Base-by-base conservation (phyloP, 2,113 vertebrate species). In the Nicator chloris region DNA sequence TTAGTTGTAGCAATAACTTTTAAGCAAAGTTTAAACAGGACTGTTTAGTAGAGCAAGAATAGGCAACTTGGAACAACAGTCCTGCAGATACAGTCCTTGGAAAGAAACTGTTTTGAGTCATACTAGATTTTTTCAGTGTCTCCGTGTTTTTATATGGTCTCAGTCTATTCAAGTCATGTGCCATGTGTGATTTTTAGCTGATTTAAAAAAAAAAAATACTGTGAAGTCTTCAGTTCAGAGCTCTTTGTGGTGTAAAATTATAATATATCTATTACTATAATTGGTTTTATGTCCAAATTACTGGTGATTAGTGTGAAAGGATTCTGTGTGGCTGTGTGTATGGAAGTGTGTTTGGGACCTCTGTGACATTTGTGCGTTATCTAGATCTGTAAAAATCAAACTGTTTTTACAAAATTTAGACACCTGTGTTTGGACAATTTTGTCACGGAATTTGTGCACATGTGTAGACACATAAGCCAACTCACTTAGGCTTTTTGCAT, bases 1-100 rank as follows among this genome's bases (percentile, higher is more conserved):
- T 95, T 94, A 92, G 19, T 66, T 88, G 21, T 59, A 75, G 84
- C 85, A 91, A 23, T 82, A 50, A 57, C 76, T 97, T 96, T 96
- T 30, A 50, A 97, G 69, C 70, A 90, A 93, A 93, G 73, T 82
- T 92, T 94, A 39, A 84, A 73, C 39, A 45, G 24, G 47, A 53
- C 76, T 84, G 21, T 90, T 92, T 57, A 51, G 90, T 42, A 61
- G 31, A 90, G 45, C 64, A 82, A 80, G 63, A 80, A 70, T 18
- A 49, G 60, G 49, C 63, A 87, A 59, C 65, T 80, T 85, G 78
- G 66, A 88, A 54, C 49, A 60, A 47, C 66, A 75, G 57, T 75
- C 31, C 1, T 87, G 44, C 61, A 80, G 73, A 76, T 80, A 69
- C 33, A 83, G 57, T 50, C 60, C 70, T 95, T 92, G 72, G 89